Conservation (phyloP, 2,888 invertebrate genomes). For the Lasioglossum villosulum region DNA sequence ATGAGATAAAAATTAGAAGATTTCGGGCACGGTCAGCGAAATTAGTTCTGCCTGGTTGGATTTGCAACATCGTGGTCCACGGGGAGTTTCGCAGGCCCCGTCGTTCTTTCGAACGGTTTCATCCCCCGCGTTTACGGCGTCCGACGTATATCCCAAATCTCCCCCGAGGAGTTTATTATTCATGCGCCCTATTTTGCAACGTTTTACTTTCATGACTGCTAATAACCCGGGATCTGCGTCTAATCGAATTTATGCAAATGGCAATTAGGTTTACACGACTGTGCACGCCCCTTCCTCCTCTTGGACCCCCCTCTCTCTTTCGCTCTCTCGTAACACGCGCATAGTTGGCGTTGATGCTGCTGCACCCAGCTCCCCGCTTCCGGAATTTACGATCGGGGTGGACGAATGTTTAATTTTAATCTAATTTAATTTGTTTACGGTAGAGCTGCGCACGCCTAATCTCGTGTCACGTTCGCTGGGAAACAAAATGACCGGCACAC, state of each 20-base stretch:
- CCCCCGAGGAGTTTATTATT: slow-evolving; percentile 70
- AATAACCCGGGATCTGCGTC: slow-evolving; percentile 74
- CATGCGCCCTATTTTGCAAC: slow-evolving; percentile 75
- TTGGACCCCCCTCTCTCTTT: not conserved
- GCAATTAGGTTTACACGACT: slow-evolving; percentile 73
- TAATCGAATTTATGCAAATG: slow-evolving; percentile 79
- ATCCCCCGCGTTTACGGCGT: slow-evolving; percentile 15
- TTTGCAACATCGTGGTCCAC: not conserved
- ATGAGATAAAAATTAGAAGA: not conserved
- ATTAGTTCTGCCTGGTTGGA: not conserved
- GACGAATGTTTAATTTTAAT: slow-evolving; percentile 10
- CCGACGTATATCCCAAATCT: slow-evolving; percentile 36
- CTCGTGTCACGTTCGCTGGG: not conserved
- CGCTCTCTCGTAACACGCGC: not conserved
- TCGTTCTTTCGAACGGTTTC: not conserved
- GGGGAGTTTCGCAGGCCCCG: not conserved
- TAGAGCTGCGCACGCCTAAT: not conserved
- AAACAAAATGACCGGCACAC: not conserved
- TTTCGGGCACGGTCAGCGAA: not conserved
- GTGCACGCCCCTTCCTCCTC: not conserved
- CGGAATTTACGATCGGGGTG: not conserved
- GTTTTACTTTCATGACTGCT: slow-evolving; percentile 77
- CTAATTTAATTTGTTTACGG: slow-evolving; percentile 8
- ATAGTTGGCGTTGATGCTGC: not conserved
- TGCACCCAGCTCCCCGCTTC: not conserved